Evolutionary conservation across 1,140 invertebrate genomes (phyloP).

Genomic region (Camponotus vicinus): DNA sequence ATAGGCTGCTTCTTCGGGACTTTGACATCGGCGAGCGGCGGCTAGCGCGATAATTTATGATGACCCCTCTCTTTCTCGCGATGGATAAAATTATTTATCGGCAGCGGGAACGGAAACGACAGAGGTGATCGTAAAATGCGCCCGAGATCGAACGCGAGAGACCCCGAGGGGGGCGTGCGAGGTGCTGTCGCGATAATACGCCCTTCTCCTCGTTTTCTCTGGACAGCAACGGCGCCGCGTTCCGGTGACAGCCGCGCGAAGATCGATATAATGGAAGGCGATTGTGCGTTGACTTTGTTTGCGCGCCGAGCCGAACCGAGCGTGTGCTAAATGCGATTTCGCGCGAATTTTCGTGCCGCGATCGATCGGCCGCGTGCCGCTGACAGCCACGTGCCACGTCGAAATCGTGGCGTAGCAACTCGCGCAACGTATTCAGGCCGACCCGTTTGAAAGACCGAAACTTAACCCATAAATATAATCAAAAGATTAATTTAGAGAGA

Average conservation of each 20-base stretch:
- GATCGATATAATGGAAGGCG: conserved; percentile 60
- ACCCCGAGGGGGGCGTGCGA: conserved; percentile 7
- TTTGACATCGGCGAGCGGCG: conserved; percentile 34
- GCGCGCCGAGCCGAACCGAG: conserved; percentile 20
- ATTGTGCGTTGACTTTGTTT: conserved; percentile 60
- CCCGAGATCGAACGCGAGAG: conserved; percentile 31
- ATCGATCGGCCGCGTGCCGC: conserved; percentile 58
- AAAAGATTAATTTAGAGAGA: background rate
- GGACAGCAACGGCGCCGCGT: conserved; percentile 35
- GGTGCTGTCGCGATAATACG: conserved; percentile 51
- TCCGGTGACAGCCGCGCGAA: conserved; percentile 34
- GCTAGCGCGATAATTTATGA: conserved; percentile 51
- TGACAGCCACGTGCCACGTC: conserved; percentile 63
- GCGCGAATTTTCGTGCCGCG: conserved; percentile 54
- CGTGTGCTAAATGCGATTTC: conserved; percentile 48
- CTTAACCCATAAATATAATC: background rate
- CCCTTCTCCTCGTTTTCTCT: conserved; percentile 9
- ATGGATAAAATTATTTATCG: conserved; percentile 61
- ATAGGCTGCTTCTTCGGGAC: background rate
- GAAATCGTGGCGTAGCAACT: conserved; percentile 35
- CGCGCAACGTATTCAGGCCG: conserved; percentile 48
- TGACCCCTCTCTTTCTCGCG: conserved; percentile 13
- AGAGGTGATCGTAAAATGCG: conserved; percentile 56
- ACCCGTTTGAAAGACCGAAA: conserved; percentile 15
- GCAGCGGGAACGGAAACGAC: conserved; percentile 52